Base-by-base conservation (phyloP, 2,888 invertebrate species). In the Allacma fusca region DNA sequence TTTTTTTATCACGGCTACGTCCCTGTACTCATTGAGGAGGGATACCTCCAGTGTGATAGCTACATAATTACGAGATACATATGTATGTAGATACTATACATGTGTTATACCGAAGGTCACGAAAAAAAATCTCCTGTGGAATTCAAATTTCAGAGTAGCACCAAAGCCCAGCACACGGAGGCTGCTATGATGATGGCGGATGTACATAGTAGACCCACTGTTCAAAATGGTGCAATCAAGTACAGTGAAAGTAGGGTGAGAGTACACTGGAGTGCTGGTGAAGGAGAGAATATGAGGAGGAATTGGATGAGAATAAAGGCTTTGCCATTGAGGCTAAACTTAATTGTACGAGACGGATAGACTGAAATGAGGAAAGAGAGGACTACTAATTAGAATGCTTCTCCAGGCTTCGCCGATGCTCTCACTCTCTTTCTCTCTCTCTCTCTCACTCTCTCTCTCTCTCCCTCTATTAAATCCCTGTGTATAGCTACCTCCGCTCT, bases 321-420 rank as follows among this genome's bases (percentile, higher is more conserved):
- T 28, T 72, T 26, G 75, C 72, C 75, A 72, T 64, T 43, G 75
- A 69, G 68, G 73, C 77, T 73, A 69, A 72, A 79, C 75, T 79
- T 79, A 79, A 79, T 78, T 79, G 78, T 75, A 77, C 72, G 79
- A 77, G 73, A 78, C 72, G 76, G 77, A 77, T 65, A 62, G 43
- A 26, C 68, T 69, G 23, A 28, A 40, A 24, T 21, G 43, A 43
- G 59, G 28, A 62, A 23, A 50, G 57, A 21, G 71, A 21, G 44
- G 72, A 28, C 62, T 62, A 62, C 59, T 72, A 72, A 72, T 72
- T 72, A 72, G 72, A 62, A 50, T 44, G 29, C 65, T 65, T 28
- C 65, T 19, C 28, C 28, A 65, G 65, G 28, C 65, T 29, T 28
- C 64, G 26, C 24, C 28, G 9, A 4, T 34, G 26, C 50, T 24